Percentiles rank a stretch among this genome's conserved stretches.
Conservation (phyloP, 2,797 vertebrate genomes). For the Melanotaenia nigrans region DNA sequence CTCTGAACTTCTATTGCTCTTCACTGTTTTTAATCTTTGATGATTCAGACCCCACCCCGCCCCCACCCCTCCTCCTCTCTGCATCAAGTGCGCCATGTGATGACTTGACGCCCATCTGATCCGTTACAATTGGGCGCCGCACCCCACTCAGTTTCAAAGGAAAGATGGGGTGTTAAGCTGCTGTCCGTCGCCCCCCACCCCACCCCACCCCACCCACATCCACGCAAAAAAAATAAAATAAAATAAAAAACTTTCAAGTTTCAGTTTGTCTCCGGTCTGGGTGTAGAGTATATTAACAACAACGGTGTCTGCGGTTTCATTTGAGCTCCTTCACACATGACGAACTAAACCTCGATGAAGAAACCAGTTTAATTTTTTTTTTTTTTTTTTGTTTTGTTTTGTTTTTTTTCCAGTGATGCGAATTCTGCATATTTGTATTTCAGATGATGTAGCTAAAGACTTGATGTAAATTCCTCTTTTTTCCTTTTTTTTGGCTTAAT, state of each 20-base stretch:
- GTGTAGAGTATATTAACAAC: conserved; percentile 83
- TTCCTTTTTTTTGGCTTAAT: conserved; percentile 98
- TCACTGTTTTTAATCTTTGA: conserved; percentile 84
- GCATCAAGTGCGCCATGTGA: conserved; percentile 77
- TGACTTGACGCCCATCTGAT: conserved; percentile 70
- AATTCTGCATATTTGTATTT: conserved; percentile 99
- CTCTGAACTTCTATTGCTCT: conserved; percentile 83
- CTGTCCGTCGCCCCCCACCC: conserved; percentile 76
- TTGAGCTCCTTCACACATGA: conserved; percentile 84
- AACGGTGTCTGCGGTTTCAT: conserved; percentile 89
- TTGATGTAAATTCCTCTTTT: conserved; percentile 99
- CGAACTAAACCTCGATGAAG: conserved; percentile 86
- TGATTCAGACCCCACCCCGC: background rate
- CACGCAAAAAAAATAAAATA: too few relatives aligned
- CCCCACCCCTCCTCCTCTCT: conserved; percentile 50
- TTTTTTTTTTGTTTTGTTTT: conserved; percentile 66
- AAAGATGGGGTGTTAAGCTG: conserved; percentile 84
- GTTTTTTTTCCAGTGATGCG: conserved; percentile 91
- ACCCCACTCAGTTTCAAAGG: conserved; percentile 47
- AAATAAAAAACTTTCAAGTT: conserved; percentile 82
- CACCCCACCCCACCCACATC: too few relatives aligned
- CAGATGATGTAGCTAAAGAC: conserved; percentile 99
- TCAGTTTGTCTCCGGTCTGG: conserved; percentile 88
- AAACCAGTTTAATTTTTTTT: conserved; percentile 89
- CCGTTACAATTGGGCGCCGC: conserved; percentile 53